Percentiles rank a stretch among this genome's conserved stretches.
Conservation (phyloP, 1,140 invertebrate genomes). For the Hydropsyche tenuis region DNA sequence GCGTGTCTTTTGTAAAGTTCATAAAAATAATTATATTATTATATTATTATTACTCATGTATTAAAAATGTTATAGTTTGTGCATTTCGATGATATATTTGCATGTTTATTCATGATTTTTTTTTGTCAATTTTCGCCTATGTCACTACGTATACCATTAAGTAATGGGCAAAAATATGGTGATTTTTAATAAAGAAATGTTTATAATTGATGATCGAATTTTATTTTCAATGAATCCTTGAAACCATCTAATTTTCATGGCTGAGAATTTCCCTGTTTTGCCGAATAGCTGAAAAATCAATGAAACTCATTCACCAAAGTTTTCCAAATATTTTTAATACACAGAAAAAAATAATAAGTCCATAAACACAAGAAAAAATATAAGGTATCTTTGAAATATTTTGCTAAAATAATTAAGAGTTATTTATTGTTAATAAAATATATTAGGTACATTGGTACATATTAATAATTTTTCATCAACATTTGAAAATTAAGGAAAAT, state of each 20-base stretch:
- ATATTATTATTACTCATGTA: slow-evolving; percentile 34
- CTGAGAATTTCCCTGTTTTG: slow-evolving; percentile 14
- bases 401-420: no score
- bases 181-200: slow-evolving; percentile 48
- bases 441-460: no score
- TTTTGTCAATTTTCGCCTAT: slow-evolving; percentile 41
- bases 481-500: no score
- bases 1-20: slow-evolving; percentile 51
- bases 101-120: slow-evolving; percentile 36
- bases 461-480: no score
- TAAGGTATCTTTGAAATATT: no score
- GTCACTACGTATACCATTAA: slow-evolving; percentile 39
- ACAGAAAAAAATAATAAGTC: no score
- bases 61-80: slow-evolving; percentile 29
- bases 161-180: slow-evolving; percentile 45
- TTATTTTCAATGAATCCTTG: slow-evolving; percentile 3
- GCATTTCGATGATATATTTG: slow-evolving; percentile 32
- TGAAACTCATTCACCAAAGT: neutral
- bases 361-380: no score
- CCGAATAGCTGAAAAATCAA: slow-evolving; percentile 23
- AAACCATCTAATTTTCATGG: neutral
- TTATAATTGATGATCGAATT: slow-evolving; percentile 30
- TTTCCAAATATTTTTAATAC: neutral
- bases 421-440: no score
- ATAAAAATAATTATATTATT: slow-evolving; percentile 36